A percentile compares a stretch with the other conserved stretches of the same genome.
These are phyloP conservation scores for Synodontis membranacea DNA, from an alignment of 2,113 vertebrate genomes.

Conservation along the genomic window DNA sequence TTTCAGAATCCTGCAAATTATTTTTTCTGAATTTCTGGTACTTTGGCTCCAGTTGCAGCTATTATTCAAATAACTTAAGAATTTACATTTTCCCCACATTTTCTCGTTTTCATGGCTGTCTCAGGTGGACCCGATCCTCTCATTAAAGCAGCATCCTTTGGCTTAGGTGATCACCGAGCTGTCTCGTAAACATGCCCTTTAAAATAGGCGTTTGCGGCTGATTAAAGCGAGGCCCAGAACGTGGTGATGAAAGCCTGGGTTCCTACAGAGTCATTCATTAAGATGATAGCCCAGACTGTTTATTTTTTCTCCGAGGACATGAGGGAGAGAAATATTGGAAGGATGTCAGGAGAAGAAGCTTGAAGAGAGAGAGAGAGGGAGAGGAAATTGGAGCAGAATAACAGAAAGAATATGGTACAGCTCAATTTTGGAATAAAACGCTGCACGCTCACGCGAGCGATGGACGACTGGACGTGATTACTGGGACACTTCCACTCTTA, in stretches of 20 bases:
- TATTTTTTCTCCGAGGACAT: slow-evolving; percentile 4
- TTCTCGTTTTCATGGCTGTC: neutral
- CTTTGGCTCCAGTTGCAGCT: neutral
- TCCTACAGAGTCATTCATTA: slow-evolving; percentile 31
- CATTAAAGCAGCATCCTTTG: slow-evolving; percentile 21
- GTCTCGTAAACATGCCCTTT: slow-evolving; percentile 30
- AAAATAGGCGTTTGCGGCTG: slow-evolving; percentile 33
- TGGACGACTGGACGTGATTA: neutral
- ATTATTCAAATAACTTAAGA: neutral
- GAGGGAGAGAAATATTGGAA: slow-evolving; percentile 8
- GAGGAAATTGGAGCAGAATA: neutral
- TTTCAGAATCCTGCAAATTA: neutral
- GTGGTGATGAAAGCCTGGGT: slow-evolving; percentile 19
- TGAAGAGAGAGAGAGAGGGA: neutral
- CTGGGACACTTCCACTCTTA: neutral
- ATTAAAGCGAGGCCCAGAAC: slow-evolving; percentile 28
- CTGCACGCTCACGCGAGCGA: neutral
- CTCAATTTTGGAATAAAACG: neutral
- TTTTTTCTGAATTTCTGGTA: neutral
- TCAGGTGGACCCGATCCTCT: neutral
- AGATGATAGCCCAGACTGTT: slow-evolving; percentile 6
- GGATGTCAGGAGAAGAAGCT: neutral
- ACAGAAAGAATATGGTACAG: neutral
- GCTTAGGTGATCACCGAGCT: slow-evolving; percentile 25
- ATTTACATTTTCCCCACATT: neutral